Percentiles rank a stretch among this genome's conserved stretches.
These are phyloP conservation scores for Phaethornis superciliosus DNA, from an alignment of 2,113 vertebrate genomes.

Conservation along the genomic window DNA sequence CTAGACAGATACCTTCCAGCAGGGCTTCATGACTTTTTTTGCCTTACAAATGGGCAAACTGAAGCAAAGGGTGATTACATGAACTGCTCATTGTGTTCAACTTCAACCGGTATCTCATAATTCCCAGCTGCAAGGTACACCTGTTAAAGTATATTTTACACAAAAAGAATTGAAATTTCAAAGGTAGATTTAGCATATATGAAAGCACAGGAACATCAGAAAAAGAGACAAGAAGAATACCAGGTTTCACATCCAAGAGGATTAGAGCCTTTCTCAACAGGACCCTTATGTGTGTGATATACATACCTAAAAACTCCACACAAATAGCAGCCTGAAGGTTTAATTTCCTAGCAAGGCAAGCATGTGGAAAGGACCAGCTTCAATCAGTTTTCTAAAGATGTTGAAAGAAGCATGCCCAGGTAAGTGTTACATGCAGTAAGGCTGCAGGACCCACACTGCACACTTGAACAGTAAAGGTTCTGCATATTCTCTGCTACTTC, in stretches of 20 bases:
- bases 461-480: background rate
- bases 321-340: conserved; percentile 13
- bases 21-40: background rate
- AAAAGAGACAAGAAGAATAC: background rate
- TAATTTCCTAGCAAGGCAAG: background rate
- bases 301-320: conserved; percentile 21
- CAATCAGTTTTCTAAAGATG: background rate
- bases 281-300: conserved; percentile 8
- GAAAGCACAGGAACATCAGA: background rate
- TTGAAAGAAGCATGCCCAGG: background rate
- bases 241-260: background rate
- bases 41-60: background rate
- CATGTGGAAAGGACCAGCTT: background rate
- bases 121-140: background rate
- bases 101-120: background rate
- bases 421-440: background rate
- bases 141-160: background rate
- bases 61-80: background rate
- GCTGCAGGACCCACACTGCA: background rate
- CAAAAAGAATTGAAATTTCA: conserved; percentile 1
- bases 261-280: background rate
- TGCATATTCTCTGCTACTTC: background rate
- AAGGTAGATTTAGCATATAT: conserved; percentile 4
- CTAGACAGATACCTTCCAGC: background rate
- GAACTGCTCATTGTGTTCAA: background rate